phyloP scores from a whole-genome alignment of 2,888 invertebrate genomes.

The Meiosimyza decipiens region DNA sequence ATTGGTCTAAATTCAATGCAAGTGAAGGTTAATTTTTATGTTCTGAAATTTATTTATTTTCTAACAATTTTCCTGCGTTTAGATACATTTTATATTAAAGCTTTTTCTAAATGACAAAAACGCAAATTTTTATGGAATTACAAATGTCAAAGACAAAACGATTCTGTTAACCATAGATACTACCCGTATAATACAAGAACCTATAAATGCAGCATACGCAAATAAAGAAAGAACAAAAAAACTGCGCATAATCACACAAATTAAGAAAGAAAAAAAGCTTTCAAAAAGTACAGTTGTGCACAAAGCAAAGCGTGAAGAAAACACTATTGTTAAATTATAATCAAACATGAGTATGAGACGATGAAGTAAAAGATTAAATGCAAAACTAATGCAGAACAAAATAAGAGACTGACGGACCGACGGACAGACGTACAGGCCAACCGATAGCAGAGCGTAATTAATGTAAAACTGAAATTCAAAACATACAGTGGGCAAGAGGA shows the following conservation, averaged over 20 bases:
- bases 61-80: too few species aligned
- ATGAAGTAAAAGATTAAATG: conserved; percentile 16
- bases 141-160: too few species aligned
- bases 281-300: conserved; percentile 64
- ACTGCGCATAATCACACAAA: conserved; percentile 53
- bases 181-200: too few species aligned
- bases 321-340: conserved; percentile 39
- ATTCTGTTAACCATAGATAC: too few species aligned
- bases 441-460: conserved; percentile 3
- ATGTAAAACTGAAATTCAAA: conserved; percentile 20
- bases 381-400: conserved; percentile 17
- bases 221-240: conserved; percentile 32
- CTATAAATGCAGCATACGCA: conserved; percentile 30
- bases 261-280: conserved; percentile 57
- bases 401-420: background rate
- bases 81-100: too few species aligned
- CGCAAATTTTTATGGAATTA: too few species aligned
- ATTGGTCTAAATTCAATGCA: too few species aligned
- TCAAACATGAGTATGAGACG: background rate
- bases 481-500: conserved; percentile 26
- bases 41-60: too few species aligned
- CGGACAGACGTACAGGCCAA: background rate
- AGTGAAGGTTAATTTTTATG: too few species aligned
- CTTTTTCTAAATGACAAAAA: too few species aligned
- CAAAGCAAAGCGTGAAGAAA: conserved; percentile 55